Conservation (phyloP, 2,888 invertebrate genomes). For the Cyrtodaria siliqua region DNA sequence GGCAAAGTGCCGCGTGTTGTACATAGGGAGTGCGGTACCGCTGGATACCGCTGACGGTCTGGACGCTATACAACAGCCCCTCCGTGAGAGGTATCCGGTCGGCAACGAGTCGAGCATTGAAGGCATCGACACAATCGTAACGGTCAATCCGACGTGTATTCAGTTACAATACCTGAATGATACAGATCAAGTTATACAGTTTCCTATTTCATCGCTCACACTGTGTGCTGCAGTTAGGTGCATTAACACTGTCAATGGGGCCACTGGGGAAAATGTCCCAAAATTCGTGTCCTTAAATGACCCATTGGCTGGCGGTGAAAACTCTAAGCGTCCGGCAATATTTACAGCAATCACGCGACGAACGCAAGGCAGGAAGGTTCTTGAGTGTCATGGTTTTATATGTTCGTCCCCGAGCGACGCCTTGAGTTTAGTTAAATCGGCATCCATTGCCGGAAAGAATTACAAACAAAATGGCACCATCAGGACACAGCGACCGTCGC, state of each 20-base stretch:
- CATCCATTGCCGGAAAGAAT: slow-evolving; percentile 71
- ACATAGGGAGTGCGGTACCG: slow-evolving; percentile 85
- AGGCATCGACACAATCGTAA: slow-evolving; percentile 92
- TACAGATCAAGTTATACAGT: slow-evolving; percentile 79
- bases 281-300: slow-evolving; percentile 84
- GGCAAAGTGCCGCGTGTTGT: slow-evolving; percentile 76
- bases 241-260: slow-evolving; percentile 69
- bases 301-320: slow-evolving; percentile 72
- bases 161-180: slow-evolving; percentile 93
- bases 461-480: slow-evolving; percentile 43
- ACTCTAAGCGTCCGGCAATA: slow-evolving; percentile 81
- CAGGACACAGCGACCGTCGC: no score
- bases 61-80: slow-evolving; percentile 83
- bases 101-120: slow-evolving; percentile 73
- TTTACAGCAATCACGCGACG: slow-evolving; percentile 84
- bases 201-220: slow-evolving; percentile 83
- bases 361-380: slow-evolving; percentile 81
- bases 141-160: slow-evolving; percentile 98
- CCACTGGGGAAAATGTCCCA: slow-evolving; percentile 71
- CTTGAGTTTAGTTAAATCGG: slow-evolving; percentile 97
- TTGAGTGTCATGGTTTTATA: slow-evolving; percentile 85
- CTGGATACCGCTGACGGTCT: slow-evolving; percentile 81
- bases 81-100: slow-evolving; percentile 79
- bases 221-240: slow-evolving; percentile 85
- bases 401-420: slow-evolving; percentile 95